Percentiles rank a stretch among this genome's conserved stretches.
phyloP scores from a whole-genome alignment of 2,113 vertebrate species.

The Smithornis capensis region DNA sequence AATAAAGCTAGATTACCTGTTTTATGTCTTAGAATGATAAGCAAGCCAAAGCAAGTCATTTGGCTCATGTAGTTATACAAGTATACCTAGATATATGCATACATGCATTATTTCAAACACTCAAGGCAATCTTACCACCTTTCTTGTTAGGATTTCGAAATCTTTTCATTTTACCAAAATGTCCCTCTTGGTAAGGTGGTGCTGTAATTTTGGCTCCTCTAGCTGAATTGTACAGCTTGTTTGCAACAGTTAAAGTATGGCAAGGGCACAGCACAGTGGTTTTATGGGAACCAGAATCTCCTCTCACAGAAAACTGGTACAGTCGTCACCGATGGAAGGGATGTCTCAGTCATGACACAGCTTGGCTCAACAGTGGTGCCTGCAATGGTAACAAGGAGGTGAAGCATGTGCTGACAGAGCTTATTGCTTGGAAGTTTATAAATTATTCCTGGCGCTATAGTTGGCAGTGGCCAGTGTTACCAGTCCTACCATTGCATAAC shows the following conservation, averaged over 20 bases:
- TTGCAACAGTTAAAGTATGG: neutral
- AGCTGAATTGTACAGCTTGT: neutral
- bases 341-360: neutral
- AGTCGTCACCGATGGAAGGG: neutral
- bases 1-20: slow-evolving; percentile 58
- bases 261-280: neutral
- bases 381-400: slow-evolving; percentile 1
- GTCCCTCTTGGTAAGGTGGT: neutral
- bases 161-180: neutral
- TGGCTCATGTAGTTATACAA: slow-evolving; percentile 47
- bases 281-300: neutral
- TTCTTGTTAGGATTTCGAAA: slow-evolving; percentile 30
- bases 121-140: slow-evolving; percentile 39
- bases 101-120: slow-evolving; percentile 55
- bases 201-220: neutral
- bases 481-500: slow-evolving; percentile 57
- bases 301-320: neutral
- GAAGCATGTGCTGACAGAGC: slow-evolving; percentile 66
- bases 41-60: slow-evolving; percentile 69
- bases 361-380: neutral
- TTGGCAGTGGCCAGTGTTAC: slow-evolving; percentile 57
- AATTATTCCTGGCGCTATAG: slow-evolving; percentile 43
- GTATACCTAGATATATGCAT: slow-evolving; percentile 50
- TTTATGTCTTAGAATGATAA: slow-evolving; percentile 63
- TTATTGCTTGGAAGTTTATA: slow-evolving; percentile 46